Evolutionary conservation across 2,888 invertebrate species (phyloP), one percentile per base, ranked within the genome.

Genomic region (Siphlonurus alternatus): DNA sequence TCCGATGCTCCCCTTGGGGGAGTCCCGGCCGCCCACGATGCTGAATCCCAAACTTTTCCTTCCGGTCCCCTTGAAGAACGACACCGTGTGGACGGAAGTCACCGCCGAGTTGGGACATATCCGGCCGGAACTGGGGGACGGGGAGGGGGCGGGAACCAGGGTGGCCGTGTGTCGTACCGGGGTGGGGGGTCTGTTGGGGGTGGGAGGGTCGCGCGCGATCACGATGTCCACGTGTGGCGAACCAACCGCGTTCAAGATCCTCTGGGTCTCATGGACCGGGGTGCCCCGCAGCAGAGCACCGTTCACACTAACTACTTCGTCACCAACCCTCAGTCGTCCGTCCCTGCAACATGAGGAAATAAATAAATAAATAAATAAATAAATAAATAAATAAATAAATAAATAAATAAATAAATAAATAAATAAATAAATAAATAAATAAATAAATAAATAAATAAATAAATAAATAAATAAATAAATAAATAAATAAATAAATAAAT

Each of bases 41-140:
- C 91, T 92, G 77, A 93, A 93, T 20, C 93, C 93, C 23, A 93
- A 81, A 51, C 89, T 88, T 75, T 91, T 92, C 67, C 86, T 85
- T 18, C 90, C 88, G 1, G 87, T 86, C 61, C 91, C 91, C 74
- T 93, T 93, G 65, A 83, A 82, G 72, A 87, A 87, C 66, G 81
- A 80, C 66, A 85, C 83, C 10, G 76, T 76, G 67, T 75, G 71
- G 67, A 82, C 82, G 25, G 80, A 63, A 56, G 63, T 63, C 22
- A 60, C 59, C 24, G 65, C 65, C 20, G 63, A 63, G 38, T 38
- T 38, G 15, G 38, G 38, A 15, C 38, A 38, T 10, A 38, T 38
- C 15, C 38, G 38, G 7, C 38, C 38, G 59, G 15, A n/a, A 59
- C 22, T 59, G 19, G 59, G 59, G 19, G 15, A n/a, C 59, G 59